Base-by-base conservation (phyloP, 2,797 vertebrate genomes). In the Lagocephalus sceleratus region DNA sequence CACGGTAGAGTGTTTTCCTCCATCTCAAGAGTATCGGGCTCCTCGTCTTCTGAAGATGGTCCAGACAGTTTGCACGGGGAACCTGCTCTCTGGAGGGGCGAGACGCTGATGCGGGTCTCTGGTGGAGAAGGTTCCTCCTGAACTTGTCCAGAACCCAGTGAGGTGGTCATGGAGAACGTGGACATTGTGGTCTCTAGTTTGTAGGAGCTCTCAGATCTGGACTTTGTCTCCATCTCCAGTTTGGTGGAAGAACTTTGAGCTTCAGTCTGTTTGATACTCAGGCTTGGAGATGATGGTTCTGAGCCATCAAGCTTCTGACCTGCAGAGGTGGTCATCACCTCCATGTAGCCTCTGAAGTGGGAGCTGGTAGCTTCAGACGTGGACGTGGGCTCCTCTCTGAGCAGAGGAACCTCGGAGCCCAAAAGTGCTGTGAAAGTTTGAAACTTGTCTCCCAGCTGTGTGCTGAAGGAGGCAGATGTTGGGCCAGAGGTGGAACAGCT, bases 281-380 rank as follows among this genome's bases (percentile, higher is more conserved):
- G 14, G 32, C 3, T 35, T 35, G 12, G 32, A 35, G 32, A 35
- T 35, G 32, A 14, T 90, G 71, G 0, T 88, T 90, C 53, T 6
- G 15, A 16, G 5, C 17, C 5, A 6, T 17, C 40, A n/a, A 3
- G 83, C 83, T 87, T 92, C 16, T 10, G 17, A 20, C 1, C 19
- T 12, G 42, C 39, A 40, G 42, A 5, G 2, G n/a, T 44, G 42
- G 90, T 83, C 14, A 92, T 91, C 50, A 96, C 94, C 71, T 98
- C 94, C 78, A 98, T 83, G 76, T 96, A 97, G 61, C 87, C 86
- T 60, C 79, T 85, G 81, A 87, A 87, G 65, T 62, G 83, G 76
- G 84, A 81, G 82, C 77, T 73, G 25, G 91, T 62, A 60, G 80
- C 75, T 42, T 84, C 82, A 56, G 85, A 76, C 4, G 71, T 62